These are phyloP conservation scores for Colletes gigas DNA, from an alignment of 1,140 invertebrate genomes.

Conservation along the genomic window DNA sequence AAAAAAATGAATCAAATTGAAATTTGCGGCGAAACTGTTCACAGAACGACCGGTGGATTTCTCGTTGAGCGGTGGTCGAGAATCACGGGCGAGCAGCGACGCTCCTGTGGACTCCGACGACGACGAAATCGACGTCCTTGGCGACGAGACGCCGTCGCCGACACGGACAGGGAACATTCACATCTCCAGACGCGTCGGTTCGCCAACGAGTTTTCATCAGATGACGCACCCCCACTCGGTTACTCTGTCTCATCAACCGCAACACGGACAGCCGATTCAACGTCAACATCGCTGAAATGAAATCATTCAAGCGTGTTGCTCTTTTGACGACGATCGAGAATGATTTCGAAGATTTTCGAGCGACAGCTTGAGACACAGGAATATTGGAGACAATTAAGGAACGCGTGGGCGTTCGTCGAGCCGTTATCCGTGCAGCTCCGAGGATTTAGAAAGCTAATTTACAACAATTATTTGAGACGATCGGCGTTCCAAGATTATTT, in stretches of 20 bases:
- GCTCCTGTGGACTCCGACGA: constrained; percentile 74
- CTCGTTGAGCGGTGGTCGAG: constrained; percentile 74
- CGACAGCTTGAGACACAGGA: not conserved
- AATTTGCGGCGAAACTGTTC: constrained; percentile 32
- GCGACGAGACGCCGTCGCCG: constrained; percentile 72
- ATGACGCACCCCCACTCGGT: constrained; percentile 55
- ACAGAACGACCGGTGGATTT: constrained; percentile 79
- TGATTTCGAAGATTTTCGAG: not conserved
- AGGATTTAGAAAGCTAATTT: too few relatives aligned
- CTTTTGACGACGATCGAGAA: not conserved
- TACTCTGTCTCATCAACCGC: constrained; percentile 67
- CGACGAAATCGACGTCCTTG: constrained; percentile 79
- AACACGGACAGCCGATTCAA: constrained; percentile 70
- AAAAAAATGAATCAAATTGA: too few relatives aligned
- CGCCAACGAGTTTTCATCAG: constrained; percentile 68
- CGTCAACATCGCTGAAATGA: constrained; percentile 77
- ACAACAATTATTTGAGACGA: too few relatives aligned
- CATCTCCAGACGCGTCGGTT: constrained; percentile 63
- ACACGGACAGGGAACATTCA: constrained; percentile 53
- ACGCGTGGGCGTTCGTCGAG: too few relatives aligned
- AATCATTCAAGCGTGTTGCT: not conserved
- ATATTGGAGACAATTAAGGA: not conserved
- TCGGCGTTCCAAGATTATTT: too few relatives aligned
- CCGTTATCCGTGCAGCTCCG: too few relatives aligned
- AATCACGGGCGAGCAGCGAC: constrained; percentile 77